Base-by-base conservation (phyloP, 2,888 invertebrate species). In the Acronicta psi region DNA sequence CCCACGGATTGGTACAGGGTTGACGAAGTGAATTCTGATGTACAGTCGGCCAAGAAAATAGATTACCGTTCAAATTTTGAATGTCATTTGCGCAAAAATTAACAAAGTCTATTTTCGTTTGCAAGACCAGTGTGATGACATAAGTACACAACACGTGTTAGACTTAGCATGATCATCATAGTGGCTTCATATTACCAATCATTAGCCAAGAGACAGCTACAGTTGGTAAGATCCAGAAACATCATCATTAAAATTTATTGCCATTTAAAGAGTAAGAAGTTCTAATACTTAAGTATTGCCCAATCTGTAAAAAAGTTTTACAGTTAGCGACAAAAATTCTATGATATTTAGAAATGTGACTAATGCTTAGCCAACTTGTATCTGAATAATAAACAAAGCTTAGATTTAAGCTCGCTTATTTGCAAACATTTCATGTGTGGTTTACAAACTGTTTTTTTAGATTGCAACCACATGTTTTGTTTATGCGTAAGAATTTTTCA, bases 1-100 rank as follows among this genome's bases (percentile, higher is more conserved):
- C 80, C 75, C 79, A 80, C 77, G 77, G 69, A 67, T 62, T 53
- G 37, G 37, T 46, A 53, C 61, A 73, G 75, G 77, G 75, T 49
- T 75, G 77, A 55, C 67, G 55, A 56, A 40, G 36, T 40, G 68
- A 47, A 60, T 72, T 60, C 53, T 59, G 20, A 75, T 63, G 29
- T 43, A 42, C 36, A 53, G 52, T 64, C 51, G 45, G 29, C 29
- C 29, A 34, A 34, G 34, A 34, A n/a, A 34, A 7, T 34, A n/a
- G 34, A 34, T 13, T n/a, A 34, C n/a, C 34, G 6, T 2, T n/a
- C n/a, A 34, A 6, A 31, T n/a, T 6, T n/a, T n/a, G 0, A 34
- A 34, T 34, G n/a, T 34, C 34, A 34, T n/a, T 34, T 34, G 7
- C 5, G n/a, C 34, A n/a, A n/a, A 34, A 34, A 34, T 34, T n/a